Percentiles rank a stretch among this genome's conserved stretches.
Conservation (phyloP, 2,113 vertebrate species). For the Serinus canaria region DNA sequence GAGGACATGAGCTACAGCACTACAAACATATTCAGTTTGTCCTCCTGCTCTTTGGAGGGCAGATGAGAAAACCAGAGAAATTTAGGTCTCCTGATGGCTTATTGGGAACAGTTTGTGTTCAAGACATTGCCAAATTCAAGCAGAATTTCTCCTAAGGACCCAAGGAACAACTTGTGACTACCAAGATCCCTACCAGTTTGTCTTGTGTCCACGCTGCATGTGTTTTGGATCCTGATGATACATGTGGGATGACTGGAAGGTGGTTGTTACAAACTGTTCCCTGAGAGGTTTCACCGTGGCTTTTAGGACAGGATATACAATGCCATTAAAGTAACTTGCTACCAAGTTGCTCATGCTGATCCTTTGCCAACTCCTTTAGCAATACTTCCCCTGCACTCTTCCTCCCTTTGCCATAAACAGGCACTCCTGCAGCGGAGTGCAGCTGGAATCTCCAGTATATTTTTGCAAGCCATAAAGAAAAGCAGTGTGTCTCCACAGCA, state of each 20-base stretch:
- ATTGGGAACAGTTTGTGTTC: neutral
- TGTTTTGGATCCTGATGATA: neutral
- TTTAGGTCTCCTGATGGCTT: neutral
- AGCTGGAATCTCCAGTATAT: neutral
- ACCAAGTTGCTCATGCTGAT: constrained; percentile 9
- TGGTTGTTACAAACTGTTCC: constrained; percentile 41
- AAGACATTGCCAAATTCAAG: neutral
- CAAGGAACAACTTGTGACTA: neutral
- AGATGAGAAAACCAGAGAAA: neutral
- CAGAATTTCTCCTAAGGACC: neutral
- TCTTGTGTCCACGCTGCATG: neutral
- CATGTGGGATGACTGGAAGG: neutral
- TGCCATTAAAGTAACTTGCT: constrained; percentile 12
- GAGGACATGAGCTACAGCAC: neutral
- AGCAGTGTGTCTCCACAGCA: neutral
- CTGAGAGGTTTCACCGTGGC: neutral
- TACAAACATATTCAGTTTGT: neutral
- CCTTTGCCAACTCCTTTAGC: neutral
- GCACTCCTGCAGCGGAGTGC: neutral
- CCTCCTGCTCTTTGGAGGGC: neutral
- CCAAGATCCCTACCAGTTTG: neutral
- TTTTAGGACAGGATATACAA: constrained; percentile 6
- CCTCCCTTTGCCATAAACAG: constrained; percentile 11
- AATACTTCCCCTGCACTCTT: neutral
- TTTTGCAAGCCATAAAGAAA: constrained; percentile 37